Evolutionary conservation across 2,797 vertebrate species (phyloP).

Genomic region (Glossophaga mutica): DNA sequence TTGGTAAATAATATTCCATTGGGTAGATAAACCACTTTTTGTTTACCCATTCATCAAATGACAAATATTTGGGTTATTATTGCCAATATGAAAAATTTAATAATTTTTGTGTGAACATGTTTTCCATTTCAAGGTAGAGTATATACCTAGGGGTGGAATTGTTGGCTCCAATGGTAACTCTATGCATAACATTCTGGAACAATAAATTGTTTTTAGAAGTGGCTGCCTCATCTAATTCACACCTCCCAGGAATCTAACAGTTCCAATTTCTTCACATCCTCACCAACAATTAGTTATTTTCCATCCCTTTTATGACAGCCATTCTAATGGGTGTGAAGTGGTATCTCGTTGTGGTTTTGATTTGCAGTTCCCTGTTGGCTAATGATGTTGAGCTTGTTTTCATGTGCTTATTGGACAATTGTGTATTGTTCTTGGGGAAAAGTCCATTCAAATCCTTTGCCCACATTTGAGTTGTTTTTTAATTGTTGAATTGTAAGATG

Average conservation of each 20-base stretch:
- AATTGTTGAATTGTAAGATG: neutral
- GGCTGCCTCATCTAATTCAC: neutral
- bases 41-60: neutral
- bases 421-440: neutral
- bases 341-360: neutral
- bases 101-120: neutral
- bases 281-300: neutral
- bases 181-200: neutral
- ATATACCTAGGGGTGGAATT: neutral
- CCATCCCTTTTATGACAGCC: neutral
- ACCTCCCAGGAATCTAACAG: neutral
- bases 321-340: neutral
- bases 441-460: neutral
- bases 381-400: neutral
- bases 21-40: neutral
- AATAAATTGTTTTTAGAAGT: neutral
- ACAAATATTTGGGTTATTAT: neutral
- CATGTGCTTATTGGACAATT: too few species aligned
- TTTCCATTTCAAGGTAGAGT: neutral
- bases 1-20: neutral
- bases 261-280: neutral
- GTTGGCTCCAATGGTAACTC: neutral
- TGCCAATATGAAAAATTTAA: neutral
- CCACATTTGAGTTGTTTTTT: neutral
- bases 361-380: neutral